Conservation (phyloP, 2,797 vertebrate genomes). For the Chelon auratus region DNA sequence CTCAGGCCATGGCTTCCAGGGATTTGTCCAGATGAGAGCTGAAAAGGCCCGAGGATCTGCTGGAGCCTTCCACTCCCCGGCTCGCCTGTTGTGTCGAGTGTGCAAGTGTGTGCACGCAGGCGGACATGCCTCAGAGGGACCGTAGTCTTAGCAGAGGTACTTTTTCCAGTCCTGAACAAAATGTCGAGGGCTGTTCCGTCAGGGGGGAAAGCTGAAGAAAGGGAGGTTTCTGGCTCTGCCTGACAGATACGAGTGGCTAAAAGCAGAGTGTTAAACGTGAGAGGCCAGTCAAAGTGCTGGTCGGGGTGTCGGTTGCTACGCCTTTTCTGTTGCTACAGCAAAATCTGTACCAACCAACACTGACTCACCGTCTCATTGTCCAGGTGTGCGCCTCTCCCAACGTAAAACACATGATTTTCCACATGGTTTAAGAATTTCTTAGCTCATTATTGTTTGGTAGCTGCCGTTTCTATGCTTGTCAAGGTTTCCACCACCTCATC, state of each 20-base stretch:
- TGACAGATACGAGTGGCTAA: constrained; percentile 14
- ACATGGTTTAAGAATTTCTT: neutral
- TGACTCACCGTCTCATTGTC: neutral
- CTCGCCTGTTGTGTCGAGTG: constrained; percentile 21
- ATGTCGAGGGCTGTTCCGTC: constrained; percentile 25
- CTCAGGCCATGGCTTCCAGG: constrained; percentile 45
- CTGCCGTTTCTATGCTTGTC: neutral
- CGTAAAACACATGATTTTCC: constrained; percentile 1
- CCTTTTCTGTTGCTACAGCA: neutral
- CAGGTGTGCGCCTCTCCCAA: constrained; percentile 11
- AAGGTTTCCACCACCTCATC: neutral
- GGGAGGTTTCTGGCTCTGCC: constrained; percentile 6
- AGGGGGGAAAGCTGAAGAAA: constrained; percentile 14
- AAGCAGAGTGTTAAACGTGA: constrained; percentile 26
- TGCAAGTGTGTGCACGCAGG: constrained; percentile 32
- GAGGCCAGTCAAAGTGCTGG: constrained; percentile 13
- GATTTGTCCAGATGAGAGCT: constrained; percentile 68
- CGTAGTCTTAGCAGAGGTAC: constrained; percentile 7
- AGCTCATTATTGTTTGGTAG: neutral
- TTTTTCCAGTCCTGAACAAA: constrained; percentile 34
- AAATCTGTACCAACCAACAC: no score
- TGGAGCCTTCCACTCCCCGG: constrained; percentile 36
- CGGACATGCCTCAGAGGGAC: constrained; percentile 33
- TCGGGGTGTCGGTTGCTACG: neutral
- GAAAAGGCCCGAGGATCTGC: constrained; percentile 48